These are phyloP conservation scores for Poeciliopsis occidentalis DNA, from an alignment of 2,113 vertebrate species.

Conservation along the genomic window DNA sequence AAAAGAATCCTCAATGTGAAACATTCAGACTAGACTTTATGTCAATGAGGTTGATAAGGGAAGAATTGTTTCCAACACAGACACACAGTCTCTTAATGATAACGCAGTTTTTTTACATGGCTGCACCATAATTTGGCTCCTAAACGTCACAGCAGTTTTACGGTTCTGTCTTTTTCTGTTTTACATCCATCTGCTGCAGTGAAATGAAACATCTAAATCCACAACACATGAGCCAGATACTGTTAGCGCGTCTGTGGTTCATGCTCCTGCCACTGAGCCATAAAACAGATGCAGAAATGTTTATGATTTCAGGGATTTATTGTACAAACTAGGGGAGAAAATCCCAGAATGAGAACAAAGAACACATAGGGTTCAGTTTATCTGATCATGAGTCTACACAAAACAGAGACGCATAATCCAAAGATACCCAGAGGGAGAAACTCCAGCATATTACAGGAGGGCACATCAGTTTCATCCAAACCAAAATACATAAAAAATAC, in stretches of 20 bases:
- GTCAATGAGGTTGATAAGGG: too few species aligned
- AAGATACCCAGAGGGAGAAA: constrained; percentile 22
- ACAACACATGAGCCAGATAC: not conserved
- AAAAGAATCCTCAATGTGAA: too few species aligned
- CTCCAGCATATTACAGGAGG: not conserved
- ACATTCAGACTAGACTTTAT: too few species aligned
- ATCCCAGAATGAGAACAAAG: not conserved
- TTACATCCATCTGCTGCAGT: constrained; percentile 32
- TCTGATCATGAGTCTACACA: not conserved
- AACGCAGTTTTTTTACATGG: constrained; percentile 26
- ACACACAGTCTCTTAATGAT: not conserved
- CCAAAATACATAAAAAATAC: not conserved
- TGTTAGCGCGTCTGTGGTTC: not conserved
- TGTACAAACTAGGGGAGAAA: not conserved
- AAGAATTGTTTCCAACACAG: too few species aligned
- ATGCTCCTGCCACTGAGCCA: not conserved
- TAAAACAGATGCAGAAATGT: not conserved
- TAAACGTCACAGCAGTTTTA: constrained; percentile 17
- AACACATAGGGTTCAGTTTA: not conserved
- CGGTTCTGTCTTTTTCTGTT: constrained; percentile 4
- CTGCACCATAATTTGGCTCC: constrained; percentile 20
- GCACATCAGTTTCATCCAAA: constrained; percentile 5
- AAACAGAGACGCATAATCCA: constrained; percentile 6
- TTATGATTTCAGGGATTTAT: constrained; percentile 2
- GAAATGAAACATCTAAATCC: not conserved